Conservation (phyloP, 2,888 invertebrate species). For the Melieria omissa region DNA sequence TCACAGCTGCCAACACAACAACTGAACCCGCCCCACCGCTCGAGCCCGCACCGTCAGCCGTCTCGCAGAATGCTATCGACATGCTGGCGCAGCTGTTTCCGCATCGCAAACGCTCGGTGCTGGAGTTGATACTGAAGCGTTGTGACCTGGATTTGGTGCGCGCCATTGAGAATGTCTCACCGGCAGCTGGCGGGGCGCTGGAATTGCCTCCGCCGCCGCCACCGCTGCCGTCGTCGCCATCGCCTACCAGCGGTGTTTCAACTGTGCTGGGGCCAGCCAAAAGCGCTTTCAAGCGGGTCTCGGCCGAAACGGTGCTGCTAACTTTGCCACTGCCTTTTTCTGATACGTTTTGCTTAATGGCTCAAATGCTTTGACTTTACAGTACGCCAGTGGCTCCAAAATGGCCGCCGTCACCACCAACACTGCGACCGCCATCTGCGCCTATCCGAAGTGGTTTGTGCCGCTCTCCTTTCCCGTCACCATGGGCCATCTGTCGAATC, state of each 20-base stretch:
- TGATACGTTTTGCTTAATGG: not conserved
- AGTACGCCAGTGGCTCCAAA: constrained; percentile 30
- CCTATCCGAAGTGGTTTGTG: constrained; percentile 66
- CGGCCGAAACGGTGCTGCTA: constrained; percentile 50
- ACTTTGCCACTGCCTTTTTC: not conserved
- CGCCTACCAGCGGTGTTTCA: not conserved
- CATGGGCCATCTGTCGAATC: constrained; percentile 66
- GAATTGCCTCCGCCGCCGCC: constrained; percentile 41
- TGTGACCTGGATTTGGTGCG: constrained; percentile 91
- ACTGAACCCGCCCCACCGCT: constrained; percentile 41
- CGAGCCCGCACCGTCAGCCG: constrained; percentile 54
- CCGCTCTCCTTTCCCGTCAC: constrained; percentile 65
- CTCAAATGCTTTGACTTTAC: constrained; percentile 33
- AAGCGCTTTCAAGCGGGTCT: constrained; percentile 59
- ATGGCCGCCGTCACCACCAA: constrained; percentile 39
- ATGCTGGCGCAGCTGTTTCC: constrained; percentile 91
- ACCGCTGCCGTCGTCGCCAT: not conserved
- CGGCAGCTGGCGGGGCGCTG: constrained; percentile 31
- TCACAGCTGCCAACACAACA: not conserved
- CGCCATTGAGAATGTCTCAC: constrained; percentile 64
- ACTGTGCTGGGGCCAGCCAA: constrained; percentile 31
- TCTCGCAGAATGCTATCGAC: constrained; percentile 81
- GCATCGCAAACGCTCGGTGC: constrained; percentile 85
- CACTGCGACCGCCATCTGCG: constrained; percentile 48
- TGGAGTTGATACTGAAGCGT: constrained; percentile 90